Evolutionary conservation across 2,888 invertebrate species (phyloP).

Genomic region (Archips xylosteana): DNA sequence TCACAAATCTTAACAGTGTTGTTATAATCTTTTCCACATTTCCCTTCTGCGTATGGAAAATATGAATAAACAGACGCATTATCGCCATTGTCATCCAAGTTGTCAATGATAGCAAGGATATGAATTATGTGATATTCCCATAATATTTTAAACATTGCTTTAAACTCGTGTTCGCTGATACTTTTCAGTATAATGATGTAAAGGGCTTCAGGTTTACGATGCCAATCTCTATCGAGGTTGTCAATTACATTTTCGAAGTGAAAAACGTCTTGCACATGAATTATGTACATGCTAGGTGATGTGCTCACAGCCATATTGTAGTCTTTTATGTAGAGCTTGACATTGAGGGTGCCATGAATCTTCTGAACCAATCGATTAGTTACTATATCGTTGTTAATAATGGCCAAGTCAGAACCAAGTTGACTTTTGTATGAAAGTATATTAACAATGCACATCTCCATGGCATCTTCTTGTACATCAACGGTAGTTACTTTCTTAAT

Average conservation of each 20-base stretch:
- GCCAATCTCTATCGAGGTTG: slow-evolving; percentile 18
- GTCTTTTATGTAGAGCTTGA: slow-evolving; percentile 26
- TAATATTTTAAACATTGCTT: slow-evolving; percentile 16
- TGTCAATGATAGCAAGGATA: slow-evolving; percentile 25
- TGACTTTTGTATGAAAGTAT: slow-evolving; percentile 23
- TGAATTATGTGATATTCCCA: slow-evolving; percentile 32
- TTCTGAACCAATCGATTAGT: slow-evolving; percentile 19
- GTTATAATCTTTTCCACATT: slow-evolving; percentile 36
- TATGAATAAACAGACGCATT: slow-evolving; percentile 34
- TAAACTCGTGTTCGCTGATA: slow-evolving; percentile 3
- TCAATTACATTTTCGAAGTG: slow-evolving; percentile 18
- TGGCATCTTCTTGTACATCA: background rate
- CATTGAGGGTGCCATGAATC: slow-evolving; percentile 21
- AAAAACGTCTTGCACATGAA: slow-evolving; percentile 9
- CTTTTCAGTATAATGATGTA: slow-evolving; percentile 10
- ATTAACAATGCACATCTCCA: slow-evolving; percentile 24
- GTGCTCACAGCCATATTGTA: background rate
- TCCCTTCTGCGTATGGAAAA: slow-evolving; percentile 31
- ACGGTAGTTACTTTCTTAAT: background rate
- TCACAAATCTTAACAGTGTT: slow-evolving; percentile 33
- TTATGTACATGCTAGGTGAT: slow-evolving; percentile 17
- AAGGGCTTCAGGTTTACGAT: slow-evolving; percentile 28
- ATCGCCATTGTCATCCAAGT: background rate
- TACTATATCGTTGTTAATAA: slow-evolving; percentile 20
- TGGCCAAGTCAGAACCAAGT: slow-evolving; percentile 4